Conservation (phyloP, 2,888 invertebrate species). For the Nephrotoma guestfalica region DNA sequence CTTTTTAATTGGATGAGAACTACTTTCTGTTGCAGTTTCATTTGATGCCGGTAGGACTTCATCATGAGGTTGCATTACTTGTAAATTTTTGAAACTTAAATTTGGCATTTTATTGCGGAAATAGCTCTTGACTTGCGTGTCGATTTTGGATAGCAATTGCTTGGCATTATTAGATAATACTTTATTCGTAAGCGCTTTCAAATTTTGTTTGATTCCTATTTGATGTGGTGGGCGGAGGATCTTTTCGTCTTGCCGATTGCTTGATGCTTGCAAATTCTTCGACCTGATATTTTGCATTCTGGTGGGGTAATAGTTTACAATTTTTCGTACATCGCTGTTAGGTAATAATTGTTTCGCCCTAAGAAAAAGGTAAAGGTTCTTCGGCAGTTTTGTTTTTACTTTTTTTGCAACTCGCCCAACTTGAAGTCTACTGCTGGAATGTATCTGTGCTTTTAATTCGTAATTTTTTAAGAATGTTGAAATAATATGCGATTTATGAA, state of each 20-base stretch:
- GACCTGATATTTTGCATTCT: not conserved
- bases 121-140: not conserved
- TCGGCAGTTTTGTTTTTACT: not conserved
- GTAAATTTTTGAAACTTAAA: not conserved
- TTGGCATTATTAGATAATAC: not conserved
- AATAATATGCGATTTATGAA: not conserved
- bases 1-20: no score
- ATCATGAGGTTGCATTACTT: not conserved
- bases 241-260: no score
- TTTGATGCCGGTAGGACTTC: no score
- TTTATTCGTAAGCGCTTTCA: no score
- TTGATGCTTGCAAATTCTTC: not conserved
- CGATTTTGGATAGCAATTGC: not conserved
- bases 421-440: not conserved
- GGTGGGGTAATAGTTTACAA: not conserved
- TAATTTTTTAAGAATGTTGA: not conserved
- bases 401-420: not conserved
- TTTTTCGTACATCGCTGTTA: not conserved
- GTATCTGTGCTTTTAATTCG: not conserved
- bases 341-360: not conserved
- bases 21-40: no score
- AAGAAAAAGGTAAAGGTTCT: not conserved
- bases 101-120: not conserved
- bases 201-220: no score
- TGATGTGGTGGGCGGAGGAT: no score